Conservation (phyloP, 1,140 invertebrate species). For the Chrysopa pallens region DNA sequence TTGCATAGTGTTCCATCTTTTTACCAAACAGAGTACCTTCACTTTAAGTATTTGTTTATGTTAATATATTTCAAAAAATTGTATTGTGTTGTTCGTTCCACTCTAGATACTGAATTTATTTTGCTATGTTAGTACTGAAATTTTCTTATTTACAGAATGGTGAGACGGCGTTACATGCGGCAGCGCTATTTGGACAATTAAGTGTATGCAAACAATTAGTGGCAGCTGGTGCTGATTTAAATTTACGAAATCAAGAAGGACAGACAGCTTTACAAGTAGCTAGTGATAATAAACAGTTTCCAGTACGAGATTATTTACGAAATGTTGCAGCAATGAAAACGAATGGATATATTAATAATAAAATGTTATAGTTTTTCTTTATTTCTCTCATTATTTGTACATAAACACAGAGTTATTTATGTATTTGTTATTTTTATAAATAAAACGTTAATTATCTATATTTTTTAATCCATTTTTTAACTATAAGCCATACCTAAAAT, state of each 20-base stretch:
- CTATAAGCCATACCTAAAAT: too few species aligned
- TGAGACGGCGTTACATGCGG: constrained; percentile 74
- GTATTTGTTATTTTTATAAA: constrained; percentile 1
- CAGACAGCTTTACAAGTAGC: constrained; percentile 46
- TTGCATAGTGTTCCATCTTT: too few species aligned
- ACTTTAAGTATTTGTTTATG: too few species aligned
- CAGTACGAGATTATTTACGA: constrained; percentile 37
- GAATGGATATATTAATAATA: neutral
- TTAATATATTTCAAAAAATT: too few species aligned
- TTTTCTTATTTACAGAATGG: constrained; percentile 48
- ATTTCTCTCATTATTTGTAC: neutral
- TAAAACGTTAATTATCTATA: neutral
- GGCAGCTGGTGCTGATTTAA: constrained; percentile 46
- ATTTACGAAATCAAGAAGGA: constrained; percentile 48
- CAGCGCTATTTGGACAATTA: constrained; percentile 72
- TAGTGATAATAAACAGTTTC: constrained; percentile 29
- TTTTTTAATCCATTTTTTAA: neutral
- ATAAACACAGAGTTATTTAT: constrained; percentile 5
- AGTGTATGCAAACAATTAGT: constrained; percentile 60
- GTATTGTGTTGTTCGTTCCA: too few species aligned
- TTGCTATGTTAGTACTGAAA: too few species aligned
- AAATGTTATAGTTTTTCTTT: constrained; percentile 5
- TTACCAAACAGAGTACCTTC: too few species aligned
- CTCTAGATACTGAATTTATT: too few species aligned
- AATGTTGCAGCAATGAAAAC: constrained; percentile 10